phyloP scores from a whole-genome alignment of 2,113 vertebrate genomes.

The Argyrosomus japonicus region DNA sequence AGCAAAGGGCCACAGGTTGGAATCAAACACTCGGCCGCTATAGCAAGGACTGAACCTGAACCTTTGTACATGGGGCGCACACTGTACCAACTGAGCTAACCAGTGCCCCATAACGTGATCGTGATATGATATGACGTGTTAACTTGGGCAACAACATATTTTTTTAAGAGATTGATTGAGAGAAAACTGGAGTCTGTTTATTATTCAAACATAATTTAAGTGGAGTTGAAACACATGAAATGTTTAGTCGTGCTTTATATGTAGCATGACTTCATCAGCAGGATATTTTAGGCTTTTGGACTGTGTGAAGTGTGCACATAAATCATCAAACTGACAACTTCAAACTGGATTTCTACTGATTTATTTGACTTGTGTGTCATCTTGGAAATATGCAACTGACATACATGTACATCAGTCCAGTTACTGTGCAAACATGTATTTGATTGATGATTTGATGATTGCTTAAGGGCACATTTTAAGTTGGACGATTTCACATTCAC shows the following conservation, averaged over 20 bases:
- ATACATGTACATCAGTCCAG: background rate
- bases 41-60: no score
- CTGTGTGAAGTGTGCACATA: background rate
- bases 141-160: background rate
- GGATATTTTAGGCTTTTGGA: background rate
- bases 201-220: background rate
- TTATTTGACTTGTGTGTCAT: background rate
- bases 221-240: background rate
- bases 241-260: background rate
- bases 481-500: constrained; percentile 33
- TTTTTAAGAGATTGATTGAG: background rate
- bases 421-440: background rate
- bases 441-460: background rate
- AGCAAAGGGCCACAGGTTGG: no score
- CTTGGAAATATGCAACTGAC: background rate
- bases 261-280: background rate
- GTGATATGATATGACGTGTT: no score
- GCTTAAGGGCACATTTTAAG: constrained; percentile 18
- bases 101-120: no score
- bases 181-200: background rate
- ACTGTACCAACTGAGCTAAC: no score
- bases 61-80: no score
- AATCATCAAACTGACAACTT: background rate
- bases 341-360: background rate
- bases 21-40: no score